These are phyloP conservation scores for Agapornis roseicollis DNA, from an alignment of 2,113 vertebrate species.

Conservation along the genomic window DNA sequence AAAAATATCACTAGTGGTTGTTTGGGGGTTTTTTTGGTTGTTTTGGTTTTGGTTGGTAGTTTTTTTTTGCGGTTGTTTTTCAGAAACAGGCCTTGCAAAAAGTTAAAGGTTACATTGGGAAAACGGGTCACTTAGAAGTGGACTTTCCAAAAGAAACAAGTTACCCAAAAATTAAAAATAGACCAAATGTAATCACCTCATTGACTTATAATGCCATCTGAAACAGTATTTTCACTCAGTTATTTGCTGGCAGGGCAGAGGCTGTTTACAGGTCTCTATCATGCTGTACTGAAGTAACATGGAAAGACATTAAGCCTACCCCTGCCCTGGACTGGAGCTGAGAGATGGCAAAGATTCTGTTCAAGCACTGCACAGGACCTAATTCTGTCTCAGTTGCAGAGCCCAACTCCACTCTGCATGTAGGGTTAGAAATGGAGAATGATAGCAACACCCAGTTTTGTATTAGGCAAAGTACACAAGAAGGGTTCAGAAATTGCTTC, in stretches of 20 bases:
- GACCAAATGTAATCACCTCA: neutral
- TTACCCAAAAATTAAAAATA: neutral
- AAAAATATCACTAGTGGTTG: neutral
- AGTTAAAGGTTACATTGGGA: neutral
- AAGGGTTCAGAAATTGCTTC: neutral
- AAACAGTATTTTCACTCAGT: neutral
- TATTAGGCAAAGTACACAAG: neutral
- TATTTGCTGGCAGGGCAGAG: neutral
- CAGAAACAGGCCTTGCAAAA: neutral
- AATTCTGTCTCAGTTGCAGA: neutral
- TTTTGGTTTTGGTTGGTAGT: neutral
- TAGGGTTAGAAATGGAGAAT: neutral
- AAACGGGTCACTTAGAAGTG: neutral
- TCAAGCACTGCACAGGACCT: neutral
- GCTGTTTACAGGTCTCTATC: neutral
- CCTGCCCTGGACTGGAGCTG: neutral
- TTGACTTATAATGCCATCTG: neutral
- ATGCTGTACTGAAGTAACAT: neutral
- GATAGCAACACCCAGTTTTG: neutral
- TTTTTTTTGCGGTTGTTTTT: neutral
- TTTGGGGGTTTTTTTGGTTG: neutral
- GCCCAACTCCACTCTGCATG: fast-evolving
- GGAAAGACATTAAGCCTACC: neutral
- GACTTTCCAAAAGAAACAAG: neutral
- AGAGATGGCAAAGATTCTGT: neutral